A percentile compares a stretch with the other conserved stretches of the same genome.
These are phyloP conservation scores for Carlito syrichta DNA, from an alignment of 2,113 vertebrate species.

Conservation along the genomic window DNA sequence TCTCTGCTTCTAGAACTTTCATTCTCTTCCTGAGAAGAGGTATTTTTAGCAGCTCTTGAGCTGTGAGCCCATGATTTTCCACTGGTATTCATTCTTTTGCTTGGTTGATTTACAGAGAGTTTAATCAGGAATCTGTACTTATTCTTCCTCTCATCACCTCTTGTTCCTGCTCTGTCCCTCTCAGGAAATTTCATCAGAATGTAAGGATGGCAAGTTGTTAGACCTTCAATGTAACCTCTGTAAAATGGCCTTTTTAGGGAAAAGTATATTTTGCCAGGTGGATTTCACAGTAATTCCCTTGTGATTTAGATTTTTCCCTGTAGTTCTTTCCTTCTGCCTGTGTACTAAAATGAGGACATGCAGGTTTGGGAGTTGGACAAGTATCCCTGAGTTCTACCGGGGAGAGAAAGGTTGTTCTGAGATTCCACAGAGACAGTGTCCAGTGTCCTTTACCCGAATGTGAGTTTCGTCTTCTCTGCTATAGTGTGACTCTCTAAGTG, in stretches of 20 bases:
- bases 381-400: background rate
- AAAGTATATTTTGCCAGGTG: background rate
- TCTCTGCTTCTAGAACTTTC: background rate
- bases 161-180: background rate
- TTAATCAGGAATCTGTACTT: background rate
- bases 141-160: background rate
- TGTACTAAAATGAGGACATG: background rate
- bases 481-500: background rate
- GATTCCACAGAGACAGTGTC: too few species aligned
- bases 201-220: background rate
- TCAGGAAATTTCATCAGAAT: background rate
- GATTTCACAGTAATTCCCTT: background rate
- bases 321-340: background rate
- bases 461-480: background rate
- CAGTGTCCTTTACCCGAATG: background rate
- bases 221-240: background rate
- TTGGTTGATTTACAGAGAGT: background rate
- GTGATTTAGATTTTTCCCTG: background rate
- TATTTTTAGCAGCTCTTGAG: background rate
- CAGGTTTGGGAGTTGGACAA: background rate
- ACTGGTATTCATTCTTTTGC: background rate
- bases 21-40: background rate
- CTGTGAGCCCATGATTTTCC: background rate
- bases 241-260: background rate
- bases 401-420: background rate